These are phyloP conservation scores for Ceratosolen solmsi DNA, from an alignment of 1,140 invertebrate species.

Conservation along the genomic window DNA sequence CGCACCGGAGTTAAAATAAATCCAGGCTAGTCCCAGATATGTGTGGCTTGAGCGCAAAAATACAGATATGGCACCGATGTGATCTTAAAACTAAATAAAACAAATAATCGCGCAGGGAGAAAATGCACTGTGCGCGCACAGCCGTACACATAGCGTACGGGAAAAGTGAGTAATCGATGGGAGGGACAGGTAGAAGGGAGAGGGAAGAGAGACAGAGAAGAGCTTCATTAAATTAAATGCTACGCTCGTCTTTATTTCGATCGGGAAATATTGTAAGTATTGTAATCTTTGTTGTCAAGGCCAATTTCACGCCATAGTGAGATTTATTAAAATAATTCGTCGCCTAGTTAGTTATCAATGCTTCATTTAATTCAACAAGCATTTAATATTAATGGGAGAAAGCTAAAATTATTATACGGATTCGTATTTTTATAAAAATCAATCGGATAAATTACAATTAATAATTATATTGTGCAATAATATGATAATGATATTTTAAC, in stretches of 20 bases:
- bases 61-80: conserved; percentile 37
- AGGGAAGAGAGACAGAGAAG: background rate
- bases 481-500: too few relatives aligned
- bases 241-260: background rate
- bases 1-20: conserved; percentile 49
- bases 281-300: background rate
- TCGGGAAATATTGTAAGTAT: background rate
- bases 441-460: too few relatives aligned
- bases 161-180: conserved; percentile 4
- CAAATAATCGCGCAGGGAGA: conserved; percentile 29
- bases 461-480: too few relatives aligned
- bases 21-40: conserved; percentile 41
- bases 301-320: too few relatives aligned
- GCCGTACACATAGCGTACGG: background rate
- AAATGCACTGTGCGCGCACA: background rate
- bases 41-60: conserved; percentile 17
- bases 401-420: too few relatives aligned
- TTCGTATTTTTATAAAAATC: too few relatives aligned
- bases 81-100: conserved; percentile 45
- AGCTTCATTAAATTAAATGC: conserved; percentile 11
- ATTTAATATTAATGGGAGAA: too few relatives aligned
- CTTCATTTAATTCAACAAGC: background rate
- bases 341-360: background rate
- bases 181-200: background rate
- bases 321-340: too few relatives aligned